Evolutionary conservation across 2,888 invertebrate genomes (phyloP).

Genomic region (Tethea ocularis): DNA sequence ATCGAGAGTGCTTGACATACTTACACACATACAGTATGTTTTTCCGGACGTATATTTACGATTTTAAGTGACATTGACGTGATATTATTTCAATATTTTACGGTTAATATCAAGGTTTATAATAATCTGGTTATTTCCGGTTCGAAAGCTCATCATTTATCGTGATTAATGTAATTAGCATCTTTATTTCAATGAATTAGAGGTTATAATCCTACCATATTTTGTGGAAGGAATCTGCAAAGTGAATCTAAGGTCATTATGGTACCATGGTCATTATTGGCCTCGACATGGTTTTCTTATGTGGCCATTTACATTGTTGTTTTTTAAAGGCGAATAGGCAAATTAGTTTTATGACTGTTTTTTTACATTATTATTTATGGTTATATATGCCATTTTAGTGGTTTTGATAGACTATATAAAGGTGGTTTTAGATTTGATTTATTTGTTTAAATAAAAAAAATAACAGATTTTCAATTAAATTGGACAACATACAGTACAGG

Average conservation of each 20-base stretch:
- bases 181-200: not conserved
- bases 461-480: not conserved
- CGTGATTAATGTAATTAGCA: not conserved
- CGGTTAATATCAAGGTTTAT: not conserved
- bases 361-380: not conserved
- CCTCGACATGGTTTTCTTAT: conserved; percentile 39
- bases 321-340: conserved; percentile 20
- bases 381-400: not conserved
- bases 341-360: conserved; percentile 7
- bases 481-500: not conserved
- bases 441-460: too few species aligned
- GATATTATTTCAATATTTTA: conserved; percentile 4
- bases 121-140: not conserved
- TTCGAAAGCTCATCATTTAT: not conserved
- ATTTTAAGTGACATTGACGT: conserved; percentile 11
- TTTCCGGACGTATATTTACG: conserved; percentile 9
- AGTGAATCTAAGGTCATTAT: not conserved
- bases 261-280: conserved; percentile 24
- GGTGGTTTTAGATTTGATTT: too few species aligned
- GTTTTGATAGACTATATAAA: too few species aligned
- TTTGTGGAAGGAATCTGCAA: not conserved
- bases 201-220: not conserved
- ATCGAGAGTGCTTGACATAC: conserved; percentile 10
- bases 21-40: conserved; percentile 2
- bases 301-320: conserved; percentile 25